phyloP scores from a whole-genome alignment of 2,113 vertebrate species.

The Passerina amoena region DNA sequence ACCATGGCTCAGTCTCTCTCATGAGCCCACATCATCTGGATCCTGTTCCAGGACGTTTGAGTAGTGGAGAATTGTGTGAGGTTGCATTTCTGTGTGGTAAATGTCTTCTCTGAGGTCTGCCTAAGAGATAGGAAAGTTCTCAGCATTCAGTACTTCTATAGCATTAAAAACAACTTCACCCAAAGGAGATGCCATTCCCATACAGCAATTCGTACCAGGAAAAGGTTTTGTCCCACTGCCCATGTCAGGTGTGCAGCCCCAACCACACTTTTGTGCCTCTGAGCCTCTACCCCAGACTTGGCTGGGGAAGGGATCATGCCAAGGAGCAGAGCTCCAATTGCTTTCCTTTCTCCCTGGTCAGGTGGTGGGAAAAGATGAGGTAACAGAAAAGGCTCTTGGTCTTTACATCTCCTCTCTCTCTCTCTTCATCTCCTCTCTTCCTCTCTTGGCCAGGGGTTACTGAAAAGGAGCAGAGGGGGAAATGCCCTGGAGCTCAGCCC shows the following conservation, averaged over 20 bases:
- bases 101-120: background rate
- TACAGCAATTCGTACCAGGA: background rate
- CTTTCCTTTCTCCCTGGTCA: background rate
- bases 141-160: background rate
- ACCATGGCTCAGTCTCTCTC: background rate
- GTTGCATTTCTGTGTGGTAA: background rate
- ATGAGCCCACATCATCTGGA: background rate
- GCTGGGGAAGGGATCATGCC: background rate
- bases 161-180: background rate
- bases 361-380: background rate
- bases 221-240: background rate
- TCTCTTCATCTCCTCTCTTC: background rate
- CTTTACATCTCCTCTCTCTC: background rate
- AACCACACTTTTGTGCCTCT: background rate
- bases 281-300: background rate
- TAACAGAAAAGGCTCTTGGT: background rate
- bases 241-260: background rate
- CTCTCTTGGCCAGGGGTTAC: background rate
- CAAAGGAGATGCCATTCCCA: background rate
- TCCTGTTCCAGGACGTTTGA: background rate
- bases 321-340: fast-evolving
- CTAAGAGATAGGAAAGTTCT: background rate
- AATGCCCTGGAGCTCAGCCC: background rate
- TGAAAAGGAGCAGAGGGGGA: background rate
- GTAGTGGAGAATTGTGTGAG: background rate